A percentile compares a stretch with the other conserved stretches of the same genome.
phyloP scores from a whole-genome alignment of 2,113 vertebrate species.

The Rallus limicola region DNA sequence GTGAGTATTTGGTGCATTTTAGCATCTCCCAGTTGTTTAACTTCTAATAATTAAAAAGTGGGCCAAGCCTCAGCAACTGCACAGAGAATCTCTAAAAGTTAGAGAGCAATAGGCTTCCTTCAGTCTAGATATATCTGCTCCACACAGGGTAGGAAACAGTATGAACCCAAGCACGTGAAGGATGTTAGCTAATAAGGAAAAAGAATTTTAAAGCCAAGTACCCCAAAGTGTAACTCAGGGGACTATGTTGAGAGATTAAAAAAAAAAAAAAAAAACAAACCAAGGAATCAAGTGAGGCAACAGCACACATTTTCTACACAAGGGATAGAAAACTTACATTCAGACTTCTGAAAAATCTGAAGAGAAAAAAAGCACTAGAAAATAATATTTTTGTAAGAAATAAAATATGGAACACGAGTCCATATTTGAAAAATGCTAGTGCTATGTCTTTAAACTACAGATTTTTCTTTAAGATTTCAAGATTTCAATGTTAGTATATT shows the following conservation, averaged over 20 bases:
- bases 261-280: neutral
- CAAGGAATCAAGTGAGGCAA: neutral
- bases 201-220: neutral
- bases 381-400: neutral
- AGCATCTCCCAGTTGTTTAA: neutral
- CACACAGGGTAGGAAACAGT: neutral
- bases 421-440: neutral
- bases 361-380: neutral
- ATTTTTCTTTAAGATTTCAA: neutral
- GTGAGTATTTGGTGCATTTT: neutral
- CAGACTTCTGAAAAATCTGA: neutral
- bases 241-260: neutral
- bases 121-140: neutral
- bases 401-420: neutral
- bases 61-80: neutral
- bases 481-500: neutral
- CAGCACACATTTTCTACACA: neutral
- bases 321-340: neutral
- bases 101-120: neutral
- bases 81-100: neutral
- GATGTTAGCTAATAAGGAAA: neutral
- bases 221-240: neutral
- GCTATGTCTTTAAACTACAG: neutral
- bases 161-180: neutral
- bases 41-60: neutral